Evolutionary conservation across 30 jellyfish, hydroid and myxozoan genomes (phyloP), one percentile per base, ranked within the genome.

Genomic region (Pseudorhiza aurosa): DNA sequence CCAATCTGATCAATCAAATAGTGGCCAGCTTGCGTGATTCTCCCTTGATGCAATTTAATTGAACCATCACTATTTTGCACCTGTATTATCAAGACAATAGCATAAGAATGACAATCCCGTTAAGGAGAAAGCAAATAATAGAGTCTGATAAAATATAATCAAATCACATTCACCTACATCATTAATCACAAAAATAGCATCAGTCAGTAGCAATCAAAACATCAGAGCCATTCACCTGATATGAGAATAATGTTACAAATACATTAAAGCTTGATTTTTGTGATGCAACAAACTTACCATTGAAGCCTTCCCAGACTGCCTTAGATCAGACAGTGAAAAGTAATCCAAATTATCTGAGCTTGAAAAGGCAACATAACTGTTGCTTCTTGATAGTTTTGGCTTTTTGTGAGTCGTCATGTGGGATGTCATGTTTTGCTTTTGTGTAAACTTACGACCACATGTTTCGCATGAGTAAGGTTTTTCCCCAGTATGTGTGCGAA

Each of bases 401-500:
- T 94, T 94, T 56, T 97, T 83, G 76, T 94, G 99, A 0, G 99
- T 94, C 27, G 99, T 87, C 93, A 94, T 82, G 64, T 94, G 99
- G 25, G 99, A 94, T 68, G 99, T 94, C 99, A 94, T 94, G 68
- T 94, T 94, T 77, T 94, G 99, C 74, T 94, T 94, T 70, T 94
- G 99, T 0, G 99, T 94, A 69, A 94, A 94, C 68, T 96, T 75
- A 46, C 99, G 96, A 10, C 99, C 99, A 76, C 99, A 94, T 0
- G 75, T 72, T 11, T 94, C 99, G 58, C 99, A 94, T 14, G 93
- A 95, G 83, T 94, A 94, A 0, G 99, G 99, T 64, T 94, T 94
- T 43, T 94, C 99, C 9, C 99, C 99, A 53, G 99, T 94, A 88
- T 94, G 99, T 7, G 99, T 94, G 4, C 99, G 91, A 56, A 94